A percentile compares a stretch with the other conserved stretches of the same genome.
phyloP scores from a whole-genome alignment of 2,113 vertebrate genomes.

The Leptodactylus fuscus region DNA sequence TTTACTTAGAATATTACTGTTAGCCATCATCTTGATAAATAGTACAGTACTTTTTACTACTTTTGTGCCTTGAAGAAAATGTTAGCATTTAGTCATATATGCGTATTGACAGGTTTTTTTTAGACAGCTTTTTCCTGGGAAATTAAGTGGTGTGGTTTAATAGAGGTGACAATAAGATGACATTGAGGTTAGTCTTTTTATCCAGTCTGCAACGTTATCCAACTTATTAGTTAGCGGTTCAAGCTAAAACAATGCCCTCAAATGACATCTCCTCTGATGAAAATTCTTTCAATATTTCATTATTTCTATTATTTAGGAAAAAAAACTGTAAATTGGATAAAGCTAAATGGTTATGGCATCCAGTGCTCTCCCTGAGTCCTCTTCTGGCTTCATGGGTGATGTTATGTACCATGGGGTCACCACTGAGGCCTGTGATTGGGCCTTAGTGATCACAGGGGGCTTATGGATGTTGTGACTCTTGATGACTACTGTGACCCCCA shows the following conservation, averaged over 20 bases:
- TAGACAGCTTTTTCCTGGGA: neutral
- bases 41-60: neutral
- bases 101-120: neutral
- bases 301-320: neutral
- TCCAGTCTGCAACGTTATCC: neutral
- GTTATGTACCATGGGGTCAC: no score
- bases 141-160: neutral
- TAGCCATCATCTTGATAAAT: no score
- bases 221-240: neutral
- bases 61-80: neutral
- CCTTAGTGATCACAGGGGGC: no score
- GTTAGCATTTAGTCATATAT: neutral
- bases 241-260: neutral
- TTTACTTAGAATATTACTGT: neutral
- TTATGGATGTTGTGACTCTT: no score
- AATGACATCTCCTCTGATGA: neutral
- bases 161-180: neutral
- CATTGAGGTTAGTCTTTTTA: neutral
- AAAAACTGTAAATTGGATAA: neutral
- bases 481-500: no score
- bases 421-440: no score
- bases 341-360: neutral
- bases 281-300: neutral
- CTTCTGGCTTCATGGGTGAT: no score
- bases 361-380: no score